Conservation (phyloP, 2,113 vertebrate species). For the Calidris pygmaea region DNA sequence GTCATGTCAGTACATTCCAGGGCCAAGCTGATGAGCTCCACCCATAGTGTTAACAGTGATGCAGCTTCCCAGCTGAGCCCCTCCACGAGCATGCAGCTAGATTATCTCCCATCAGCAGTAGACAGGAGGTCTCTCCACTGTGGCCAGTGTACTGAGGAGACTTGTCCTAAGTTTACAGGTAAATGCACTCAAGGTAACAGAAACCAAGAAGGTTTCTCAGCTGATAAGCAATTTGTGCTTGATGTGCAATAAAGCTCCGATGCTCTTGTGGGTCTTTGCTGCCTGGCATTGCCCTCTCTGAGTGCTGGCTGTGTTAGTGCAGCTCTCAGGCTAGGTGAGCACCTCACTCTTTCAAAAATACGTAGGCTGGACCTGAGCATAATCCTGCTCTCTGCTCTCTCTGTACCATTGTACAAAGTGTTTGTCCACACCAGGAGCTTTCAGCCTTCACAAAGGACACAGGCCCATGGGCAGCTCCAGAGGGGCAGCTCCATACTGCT, state of each 20-base stretch:
- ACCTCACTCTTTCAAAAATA: neutral
- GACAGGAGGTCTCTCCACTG: neutral
- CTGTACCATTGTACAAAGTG: neutral
- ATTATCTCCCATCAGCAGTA: neutral
- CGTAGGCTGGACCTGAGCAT: neutral
- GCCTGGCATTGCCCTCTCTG: neutral
- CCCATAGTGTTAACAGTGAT: accelerated
- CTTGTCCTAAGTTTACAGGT: neutral
- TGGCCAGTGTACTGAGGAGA: neutral
- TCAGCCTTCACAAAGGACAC: neutral
- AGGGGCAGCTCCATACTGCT: neutral
- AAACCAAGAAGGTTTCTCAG: neutral
- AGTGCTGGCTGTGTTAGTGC: neutral
- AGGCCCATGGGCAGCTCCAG: neutral
- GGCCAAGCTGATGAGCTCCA: neutral
- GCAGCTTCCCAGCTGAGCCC: neutral
- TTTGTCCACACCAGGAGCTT: neutral
- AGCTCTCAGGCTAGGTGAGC: neutral
- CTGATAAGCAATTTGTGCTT: neutral
- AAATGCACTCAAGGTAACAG: neutral
- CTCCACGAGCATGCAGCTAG: accelerated
- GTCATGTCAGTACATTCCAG: neutral
- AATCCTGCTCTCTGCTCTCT: neutral
- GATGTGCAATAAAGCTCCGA: neutral
- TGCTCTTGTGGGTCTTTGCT: neutral